phyloP scores from a whole-genome alignment of 2,797 vertebrate species.

The Semotilus atromaculatus region DNA sequence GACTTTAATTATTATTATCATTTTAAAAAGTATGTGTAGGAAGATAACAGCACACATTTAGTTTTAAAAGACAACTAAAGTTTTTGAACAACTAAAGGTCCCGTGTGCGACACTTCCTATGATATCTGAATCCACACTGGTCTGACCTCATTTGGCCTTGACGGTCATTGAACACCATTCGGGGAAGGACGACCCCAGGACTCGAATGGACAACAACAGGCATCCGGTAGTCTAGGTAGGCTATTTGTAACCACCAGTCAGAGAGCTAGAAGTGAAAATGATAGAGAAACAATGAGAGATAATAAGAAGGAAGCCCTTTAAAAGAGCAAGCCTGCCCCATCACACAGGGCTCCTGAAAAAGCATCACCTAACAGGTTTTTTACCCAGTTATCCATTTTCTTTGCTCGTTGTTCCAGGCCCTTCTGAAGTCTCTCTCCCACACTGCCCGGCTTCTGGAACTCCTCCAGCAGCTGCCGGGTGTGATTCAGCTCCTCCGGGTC shows the following conservation, averaged over 20 bases:
- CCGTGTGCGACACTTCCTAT: background rate
- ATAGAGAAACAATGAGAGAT: background rate
- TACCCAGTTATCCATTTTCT: conserved; percentile 91
- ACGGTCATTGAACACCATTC: conserved; percentile 86
- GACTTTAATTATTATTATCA: background rate
- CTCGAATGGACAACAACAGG: conserved; percentile 93
- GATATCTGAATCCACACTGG: background rate
- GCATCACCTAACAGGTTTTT: background rate
- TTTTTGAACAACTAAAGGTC: background rate
- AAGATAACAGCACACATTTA: background rate
- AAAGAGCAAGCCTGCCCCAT: background rate
- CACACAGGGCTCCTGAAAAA: background rate
- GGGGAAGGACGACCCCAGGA: conserved; percentile 89
- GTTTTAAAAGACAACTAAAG: background rate
- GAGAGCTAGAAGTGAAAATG: conserved; percentile 80
- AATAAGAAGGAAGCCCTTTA: background rate
- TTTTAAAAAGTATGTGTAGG: background rate
- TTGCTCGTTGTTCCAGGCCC: conserved; percentile 85
- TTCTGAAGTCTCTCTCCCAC: conserved; percentile 90
- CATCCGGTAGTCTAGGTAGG: conserved; percentile 90
- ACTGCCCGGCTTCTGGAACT: conserved; percentile 85
- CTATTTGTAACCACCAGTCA: conserved; percentile 92
- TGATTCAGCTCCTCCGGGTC: conserved; percentile 84
- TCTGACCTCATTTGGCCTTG: conserved; percentile 88
- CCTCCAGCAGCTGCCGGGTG: conserved; percentile 80